phyloP scores from a whole-genome alignment of 2,797 vertebrate genomes.

The Fistularia commersonii region DNA sequence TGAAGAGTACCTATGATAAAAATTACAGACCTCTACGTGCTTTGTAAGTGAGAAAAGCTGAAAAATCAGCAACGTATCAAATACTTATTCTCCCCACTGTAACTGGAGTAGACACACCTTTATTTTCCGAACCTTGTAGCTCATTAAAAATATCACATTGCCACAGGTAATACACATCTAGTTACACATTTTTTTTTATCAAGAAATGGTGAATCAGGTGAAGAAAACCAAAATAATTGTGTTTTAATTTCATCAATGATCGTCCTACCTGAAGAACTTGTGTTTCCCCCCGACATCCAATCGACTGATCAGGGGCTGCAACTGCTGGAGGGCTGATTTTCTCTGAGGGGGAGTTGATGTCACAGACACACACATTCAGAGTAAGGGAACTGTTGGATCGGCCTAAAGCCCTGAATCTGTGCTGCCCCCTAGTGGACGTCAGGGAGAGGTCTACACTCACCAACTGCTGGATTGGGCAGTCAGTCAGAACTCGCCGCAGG shows the following conservation, averaged over 20 bases:
- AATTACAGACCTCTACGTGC: too few relatives aligned
- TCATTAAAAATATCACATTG: too few relatives aligned
- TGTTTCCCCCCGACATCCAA: conserved; percentile 86
- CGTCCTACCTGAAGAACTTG: conserved; percentile 85
- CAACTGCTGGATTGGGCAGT: conserved; percentile 86
- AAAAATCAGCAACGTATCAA: too few relatives aligned
- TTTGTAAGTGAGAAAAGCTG: too few relatives aligned
- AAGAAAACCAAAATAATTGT: neutral
- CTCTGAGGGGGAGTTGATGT: conserved; percentile 70
- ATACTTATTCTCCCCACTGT: too few relatives aligned
- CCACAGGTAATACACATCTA: too few relatives aligned
- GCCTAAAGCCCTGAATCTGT: neutral
- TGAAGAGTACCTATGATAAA: too few relatives aligned
- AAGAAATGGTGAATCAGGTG: neutral
- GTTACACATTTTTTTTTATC: neutral
- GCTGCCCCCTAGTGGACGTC: neutral
- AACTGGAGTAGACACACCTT: too few relatives aligned
- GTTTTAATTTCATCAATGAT: neutral
- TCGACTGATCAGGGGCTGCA: conserved; percentile 88
- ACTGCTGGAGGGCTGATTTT: conserved; percentile 79
- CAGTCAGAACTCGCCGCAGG: conserved; percentile 82
- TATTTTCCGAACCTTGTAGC: too few relatives aligned
- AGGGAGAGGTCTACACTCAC: conserved; percentile 70
- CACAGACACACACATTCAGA: neutral
- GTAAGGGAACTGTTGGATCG: neutral